Evolutionary conservation across 1,140 invertebrate genomes (phyloP).

Genomic region (Euwallacea similis): DNA sequence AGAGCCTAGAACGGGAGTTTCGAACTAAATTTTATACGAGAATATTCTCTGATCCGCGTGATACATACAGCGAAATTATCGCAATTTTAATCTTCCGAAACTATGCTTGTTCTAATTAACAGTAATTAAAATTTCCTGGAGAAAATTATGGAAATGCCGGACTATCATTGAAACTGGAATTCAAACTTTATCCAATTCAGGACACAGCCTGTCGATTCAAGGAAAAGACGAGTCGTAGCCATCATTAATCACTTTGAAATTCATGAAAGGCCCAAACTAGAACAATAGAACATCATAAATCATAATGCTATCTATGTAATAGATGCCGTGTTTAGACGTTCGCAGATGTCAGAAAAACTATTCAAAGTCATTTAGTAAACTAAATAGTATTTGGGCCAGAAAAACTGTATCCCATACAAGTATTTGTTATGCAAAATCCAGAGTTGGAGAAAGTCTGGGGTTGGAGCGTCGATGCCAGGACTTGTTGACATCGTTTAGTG

Average conservation of each 20-base stretch:
- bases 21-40: too few species aligned
- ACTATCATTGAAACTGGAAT: too few species aligned
- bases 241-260: slow-evolving; percentile 23
- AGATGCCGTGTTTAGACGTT: slow-evolving; percentile 19
- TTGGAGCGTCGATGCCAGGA: not conserved
- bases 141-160: too few species aligned
- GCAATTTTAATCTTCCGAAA: too few species aligned
- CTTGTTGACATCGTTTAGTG: slow-evolving; percentile 21
- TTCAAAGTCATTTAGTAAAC: slow-evolving; percentile 14
- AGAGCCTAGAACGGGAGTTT: not conserved
- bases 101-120: too few species aligned
- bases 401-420: too few species aligned
- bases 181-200: not conserved
- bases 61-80: too few species aligned
- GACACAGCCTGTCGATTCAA: slow-evolving; percentile 4
- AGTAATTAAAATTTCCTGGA: too few species aligned
- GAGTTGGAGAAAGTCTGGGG: too few species aligned
- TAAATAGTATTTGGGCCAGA: too few species aligned
- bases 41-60: too few species aligned
- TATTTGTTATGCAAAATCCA: too few species aligned
- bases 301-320: slow-evolving; percentile 26
- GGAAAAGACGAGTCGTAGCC: not conserved
- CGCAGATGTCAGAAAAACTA: slow-evolving; percentile 13
- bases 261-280: slow-evolving; percentile 19
- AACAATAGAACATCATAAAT: slow-evolving; percentile 23